Base-by-base conservation (phyloP, 2,888 invertebrate species). In the Brachypterus glaber region DNA sequence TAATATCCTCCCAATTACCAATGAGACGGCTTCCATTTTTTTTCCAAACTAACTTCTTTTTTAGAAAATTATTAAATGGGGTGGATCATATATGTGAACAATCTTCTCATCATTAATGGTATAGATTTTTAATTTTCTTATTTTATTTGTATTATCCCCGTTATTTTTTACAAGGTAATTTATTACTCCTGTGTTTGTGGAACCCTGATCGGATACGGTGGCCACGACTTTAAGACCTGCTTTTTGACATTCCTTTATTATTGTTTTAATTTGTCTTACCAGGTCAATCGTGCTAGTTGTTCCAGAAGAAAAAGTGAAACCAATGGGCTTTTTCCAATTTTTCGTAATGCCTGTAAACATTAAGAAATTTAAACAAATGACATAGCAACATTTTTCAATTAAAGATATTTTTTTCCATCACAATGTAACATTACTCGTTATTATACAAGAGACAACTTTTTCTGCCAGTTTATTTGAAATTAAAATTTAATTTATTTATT, bases 251-350 rank as follows among this genome's bases (percentile, higher is more conserved):
- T 35, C 35, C 11, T n/a, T 3, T 3, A 42, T 27, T 3, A 32
- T 16, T 2, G 26, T 12, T 27, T 30, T 42, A 9, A 39, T 9
- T 0, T 30, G 15, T 14, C 21, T 21, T 5, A 27, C 35, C n/a
- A 42, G 18, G 15, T 15, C 29, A 8, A 17, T 2, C n/a, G 35
- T 21, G 9, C 31, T 35, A 27, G 29, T 35, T 4, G 29, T 15
- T 11, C 36, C 33, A 21, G 25, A 13, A 13, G 31, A 31, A 18
- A 42, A 40, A 9, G 30, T 39, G 14, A 21, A 41, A 2, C 17
- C 24, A 12, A 41, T 24, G 1, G 41, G 41, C 17, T 45, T 40
- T 17, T 41, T 40, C 41, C 43, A 45, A 9, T 37, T 35, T 16
- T 13, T 29, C 2, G 16, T 16, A 9, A 46, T 33, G 2, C 46